Conservation (phyloP, 1,140 invertebrate species). For the Proctacanthus coquilletti region DNA sequence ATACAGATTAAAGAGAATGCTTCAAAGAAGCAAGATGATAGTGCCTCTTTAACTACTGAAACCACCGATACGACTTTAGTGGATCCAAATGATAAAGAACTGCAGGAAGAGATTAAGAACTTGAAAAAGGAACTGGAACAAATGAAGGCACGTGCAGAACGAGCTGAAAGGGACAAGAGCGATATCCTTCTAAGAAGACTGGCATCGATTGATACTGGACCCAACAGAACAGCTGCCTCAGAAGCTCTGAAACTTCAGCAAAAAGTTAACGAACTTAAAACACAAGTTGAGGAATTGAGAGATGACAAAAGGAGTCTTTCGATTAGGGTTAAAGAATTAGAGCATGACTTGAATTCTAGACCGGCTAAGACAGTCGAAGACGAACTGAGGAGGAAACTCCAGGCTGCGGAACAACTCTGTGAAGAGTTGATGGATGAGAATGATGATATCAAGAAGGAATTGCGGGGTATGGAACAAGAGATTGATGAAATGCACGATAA, state of each 20-base stretch:
- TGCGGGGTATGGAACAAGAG: slow-evolving; percentile 84
- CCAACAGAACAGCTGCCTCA: slow-evolving; percentile 49
- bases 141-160: slow-evolving; percentile 45
- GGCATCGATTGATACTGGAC: slow-evolving; percentile 56
- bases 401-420: slow-evolving; percentile 73
- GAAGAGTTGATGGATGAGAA: slow-evolving; percentile 94
- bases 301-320: slow-evolving; percentile 67
- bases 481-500: slow-evolving; percentile 98
- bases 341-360: slow-evolving; percentile 36
- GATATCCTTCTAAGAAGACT: slow-evolving; percentile 63
- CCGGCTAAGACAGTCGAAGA: slow-evolving; percentile 32
- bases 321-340: slow-evolving; percentile 52
- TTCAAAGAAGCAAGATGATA: slow-evolving; percentile 25
- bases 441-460: slow-evolving; percentile 86
- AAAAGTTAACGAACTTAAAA: slow-evolving; percentile 67
- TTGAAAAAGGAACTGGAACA: slow-evolving; percentile 45
- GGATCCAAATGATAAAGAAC: slow-evolving; percentile 30
- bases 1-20: slow-evolving; percentile 16
- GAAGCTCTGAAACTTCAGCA: slow-evolving; percentile 59
- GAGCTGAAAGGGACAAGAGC: slow-evolving; percentile 72
- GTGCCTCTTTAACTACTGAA: slow-evolving; percentile 30
- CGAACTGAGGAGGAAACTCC: slow-evolving; percentile 60
- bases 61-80: slow-evolving; percentile 32
- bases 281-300: slow-evolving; percentile 57
- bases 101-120: slow-evolving; percentile 48